These are phyloP conservation scores for Erebia epiphron DNA, from an alignment of 2,888 invertebrate species.

Conservation along the genomic window DNA sequence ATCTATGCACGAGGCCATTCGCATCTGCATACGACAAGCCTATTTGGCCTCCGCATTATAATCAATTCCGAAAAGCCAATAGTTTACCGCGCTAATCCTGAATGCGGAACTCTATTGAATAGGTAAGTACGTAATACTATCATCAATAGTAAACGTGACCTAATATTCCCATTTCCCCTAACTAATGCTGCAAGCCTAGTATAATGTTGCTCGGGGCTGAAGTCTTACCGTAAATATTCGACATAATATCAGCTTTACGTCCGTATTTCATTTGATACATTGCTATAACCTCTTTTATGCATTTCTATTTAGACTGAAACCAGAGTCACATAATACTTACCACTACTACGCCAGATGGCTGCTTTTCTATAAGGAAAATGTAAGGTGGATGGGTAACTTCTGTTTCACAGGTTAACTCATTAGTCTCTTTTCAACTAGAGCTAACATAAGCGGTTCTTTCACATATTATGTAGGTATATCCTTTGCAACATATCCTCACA, in stretches of 20 bases:
- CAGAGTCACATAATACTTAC: too few relatives aligned
- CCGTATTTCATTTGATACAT: too few relatives aligned
- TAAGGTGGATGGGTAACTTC: too few relatives aligned
- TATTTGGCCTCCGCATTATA: conserved; percentile 31
- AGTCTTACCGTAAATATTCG: background rate
- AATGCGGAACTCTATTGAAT: conserved; percentile 51
- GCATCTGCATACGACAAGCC: conserved; percentile 40
- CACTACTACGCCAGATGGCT: too few relatives aligned
- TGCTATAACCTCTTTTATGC: background rate
- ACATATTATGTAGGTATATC: too few relatives aligned
- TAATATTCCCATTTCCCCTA: conserved; percentile 1
- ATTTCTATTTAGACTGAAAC: background rate
- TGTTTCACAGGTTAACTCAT: too few relatives aligned
- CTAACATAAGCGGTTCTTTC: too few relatives aligned
- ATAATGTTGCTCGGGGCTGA: background rate
- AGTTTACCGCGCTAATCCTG: conserved; percentile 45
- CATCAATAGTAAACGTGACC: conserved; percentile 27
- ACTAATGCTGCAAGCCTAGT: background rate
- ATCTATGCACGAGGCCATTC: conserved; percentile 38
- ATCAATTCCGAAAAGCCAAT: conserved; percentile 44
- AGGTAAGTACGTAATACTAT: conserved; percentile 42
- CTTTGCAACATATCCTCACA: too few relatives aligned
- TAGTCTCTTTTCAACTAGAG: too few relatives aligned
- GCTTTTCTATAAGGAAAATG: too few relatives aligned
- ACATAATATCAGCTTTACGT: background rate